These are phyloP conservation scores for Penaeus chinensis DNA, from an alignment of 1,140 invertebrate genomes.

Conservation along the genomic window DNA sequence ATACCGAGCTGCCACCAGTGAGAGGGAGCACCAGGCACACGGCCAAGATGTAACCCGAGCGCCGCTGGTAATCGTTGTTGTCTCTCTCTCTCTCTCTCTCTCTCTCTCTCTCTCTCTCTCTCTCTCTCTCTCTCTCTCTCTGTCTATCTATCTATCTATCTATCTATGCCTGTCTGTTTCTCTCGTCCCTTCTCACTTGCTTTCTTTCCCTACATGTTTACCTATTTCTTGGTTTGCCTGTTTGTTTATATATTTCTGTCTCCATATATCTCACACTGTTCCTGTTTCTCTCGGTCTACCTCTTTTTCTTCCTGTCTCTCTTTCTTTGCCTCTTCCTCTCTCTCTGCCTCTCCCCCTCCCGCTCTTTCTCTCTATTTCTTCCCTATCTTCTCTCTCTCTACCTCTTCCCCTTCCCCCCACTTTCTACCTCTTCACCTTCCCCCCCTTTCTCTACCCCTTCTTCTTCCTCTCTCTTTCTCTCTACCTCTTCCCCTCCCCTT, in stretches of 20 bases:
- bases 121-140: conserved; percentile 31
- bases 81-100: conserved; percentile 33
- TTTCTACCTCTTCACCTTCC: not conserved
- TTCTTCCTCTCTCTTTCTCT: too few relatives aligned
- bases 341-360: not conserved
- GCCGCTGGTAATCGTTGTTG: conserved; percentile 46
- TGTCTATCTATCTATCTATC: conserved; percentile 2
- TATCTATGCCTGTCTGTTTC: not conserved
- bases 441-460: too few relatives aligned
- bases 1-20: conserved; percentile 45
- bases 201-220: too few relatives aligned
- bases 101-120: conserved; percentile 33
- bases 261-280: too few relatives aligned
- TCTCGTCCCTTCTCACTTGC: not conserved
- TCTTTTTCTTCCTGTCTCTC: too few relatives aligned
- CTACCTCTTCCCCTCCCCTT: not conserved
- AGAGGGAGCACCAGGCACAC: conserved; percentile 40
- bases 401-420: not conserved
- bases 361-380: not conserved
- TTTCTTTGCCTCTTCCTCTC: not conserved
- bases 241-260: too few relatives aligned
- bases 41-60: conserved; percentile 51
- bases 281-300: too few relatives aligned
- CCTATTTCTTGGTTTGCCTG: too few relatives aligned
- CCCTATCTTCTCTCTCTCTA: not conserved